phyloP scores from a whole-genome alignment of 2,888 invertebrate species.

The Byasa hedistus region DNA sequence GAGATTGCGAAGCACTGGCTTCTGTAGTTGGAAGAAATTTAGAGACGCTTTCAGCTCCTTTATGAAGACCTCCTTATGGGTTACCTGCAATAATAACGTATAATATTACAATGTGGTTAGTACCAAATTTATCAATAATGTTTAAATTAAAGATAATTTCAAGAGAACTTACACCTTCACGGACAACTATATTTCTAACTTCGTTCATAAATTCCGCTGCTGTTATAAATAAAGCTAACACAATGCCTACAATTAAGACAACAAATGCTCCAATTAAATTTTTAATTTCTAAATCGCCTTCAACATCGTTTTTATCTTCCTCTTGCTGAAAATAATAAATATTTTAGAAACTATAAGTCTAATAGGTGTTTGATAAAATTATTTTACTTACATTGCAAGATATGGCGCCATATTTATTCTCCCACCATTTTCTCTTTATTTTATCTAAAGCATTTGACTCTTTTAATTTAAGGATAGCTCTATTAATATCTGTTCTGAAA shows the following conservation, averaged over 20 bases:
- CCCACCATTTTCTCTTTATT: slow-evolving; percentile 96
- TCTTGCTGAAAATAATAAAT: slow-evolving; percentile 37
- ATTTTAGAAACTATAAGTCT: neutral
- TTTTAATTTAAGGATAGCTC: slow-evolving; percentile 92
- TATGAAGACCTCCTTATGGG: slow-evolving; percentile 76
- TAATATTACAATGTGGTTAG: neutral
- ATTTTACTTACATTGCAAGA: slow-evolving; percentile 67
- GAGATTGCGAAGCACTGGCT: slow-evolving; percentile 68
- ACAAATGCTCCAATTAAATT: slow-evolving; percentile 66
- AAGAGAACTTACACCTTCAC: slow-evolving; percentile 55
- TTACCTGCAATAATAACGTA: slow-evolving; percentile 60
- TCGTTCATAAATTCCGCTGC: slow-evolving; percentile 70
- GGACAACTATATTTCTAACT: slow-evolving; percentile 68
- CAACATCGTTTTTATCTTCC: slow-evolving; percentile 79
- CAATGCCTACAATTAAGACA: slow-evolving; percentile 62
- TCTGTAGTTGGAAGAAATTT: slow-evolving; percentile 67
- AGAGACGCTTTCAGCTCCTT: slow-evolving; percentile 72
- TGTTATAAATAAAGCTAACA: slow-evolving; percentile 60
- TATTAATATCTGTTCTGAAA: slow-evolving; percentile 87
- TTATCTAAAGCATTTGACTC: slow-evolving; percentile 88
- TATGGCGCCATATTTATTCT: slow-evolving; percentile 82
- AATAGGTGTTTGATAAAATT: neutral
- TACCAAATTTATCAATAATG: neutral
- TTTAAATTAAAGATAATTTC: neutral
- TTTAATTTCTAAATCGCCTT: slow-evolving; percentile 69